Evolutionary conservation across 2,888 invertebrate species (phyloP).

Genomic region (Drosophila rellima): DNA sequence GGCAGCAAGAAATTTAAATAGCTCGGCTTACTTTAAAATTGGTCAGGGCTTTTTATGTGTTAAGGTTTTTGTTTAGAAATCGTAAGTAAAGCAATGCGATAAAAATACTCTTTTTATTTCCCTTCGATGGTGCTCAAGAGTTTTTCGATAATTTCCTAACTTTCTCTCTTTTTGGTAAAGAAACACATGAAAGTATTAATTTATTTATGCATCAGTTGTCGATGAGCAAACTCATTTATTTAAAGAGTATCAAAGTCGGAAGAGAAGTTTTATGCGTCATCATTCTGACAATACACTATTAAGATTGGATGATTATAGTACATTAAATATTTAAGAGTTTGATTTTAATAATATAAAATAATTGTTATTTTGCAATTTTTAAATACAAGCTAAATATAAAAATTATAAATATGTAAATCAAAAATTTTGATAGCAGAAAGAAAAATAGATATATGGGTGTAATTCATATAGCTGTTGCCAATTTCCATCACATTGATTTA

Average conservation of each 20-base stretch:
- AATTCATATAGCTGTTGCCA: no score
- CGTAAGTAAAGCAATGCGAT: not conserved
- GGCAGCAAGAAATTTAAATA: slow-evolving; percentile 53
- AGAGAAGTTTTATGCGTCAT: slow-evolving; percentile 1
- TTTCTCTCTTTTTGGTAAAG: not conserved
- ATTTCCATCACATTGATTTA: no score
- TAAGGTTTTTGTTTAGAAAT: not conserved
- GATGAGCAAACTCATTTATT: not conserved
- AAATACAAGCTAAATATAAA: not conserved
- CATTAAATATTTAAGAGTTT: no score
- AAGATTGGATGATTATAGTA: no score
- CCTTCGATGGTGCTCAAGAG: not conserved
- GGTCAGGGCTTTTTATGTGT: not conserved
- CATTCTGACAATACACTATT: slow-evolving; percentile 8
- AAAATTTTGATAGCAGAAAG: no score
- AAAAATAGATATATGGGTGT: no score
- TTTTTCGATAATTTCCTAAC: not conserved
- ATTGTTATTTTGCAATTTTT: not conserved
- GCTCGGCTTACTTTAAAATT: not conserved
- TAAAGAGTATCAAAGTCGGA: not conserved
- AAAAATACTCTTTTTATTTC: not conserved
- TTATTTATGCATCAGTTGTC: not conserved
- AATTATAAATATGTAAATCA: no score
- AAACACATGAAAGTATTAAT: not conserved
- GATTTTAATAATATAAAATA: no score